Base-by-base conservation (phyloP, 2,888 invertebrate genomes). In the Volucella inanis region DNA sequence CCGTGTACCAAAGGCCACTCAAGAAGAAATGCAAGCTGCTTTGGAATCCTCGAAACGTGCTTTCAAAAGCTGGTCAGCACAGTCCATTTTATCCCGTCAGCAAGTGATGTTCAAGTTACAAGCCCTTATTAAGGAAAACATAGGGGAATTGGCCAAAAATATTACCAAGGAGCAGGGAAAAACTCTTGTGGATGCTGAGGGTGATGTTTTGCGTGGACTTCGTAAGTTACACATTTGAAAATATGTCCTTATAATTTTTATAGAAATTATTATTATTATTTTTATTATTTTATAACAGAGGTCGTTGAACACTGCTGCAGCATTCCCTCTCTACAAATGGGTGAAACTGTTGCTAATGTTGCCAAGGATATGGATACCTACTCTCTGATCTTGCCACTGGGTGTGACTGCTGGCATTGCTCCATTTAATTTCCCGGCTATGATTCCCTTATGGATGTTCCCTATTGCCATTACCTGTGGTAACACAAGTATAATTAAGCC, bases 371-470 rank as follows among this genome's bases (percentile, higher is more conserved):
- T 99, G 98, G 99, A 99, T 92, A 98, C 98, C 0, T 95, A 97
- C 88, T 97, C 98, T 10, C 97, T 97, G 91, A 96, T 98, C 88
- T 93, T 97, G 59, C 99, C 99, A 0, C 93, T 99, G 1, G 99
- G 99, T 52, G 92, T 92, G 3, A 96, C 96, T 41, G 97, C 96
- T 89, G 98, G 99, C 62, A 98, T 99, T 89, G 97, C 98, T n/a
- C 99, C 99, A 0, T 99, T 99, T 92, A 99, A 99, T 92, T 99
- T 99, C 92, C 99, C 99, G 0, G 99, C 99, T 41, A 99, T 99
- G 99, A 98, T 99, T 88, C 99, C 99, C 0, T 93, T 99, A 4
- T 99, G 99, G 99, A 96, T 96, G 94, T 96, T 96, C 94, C 97
- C 97, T 0, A 93, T 96, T 61, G 95, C 97, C 14, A 93, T 96